These are phyloP conservation scores for Passer montanus DNA, from an alignment of 2,113 vertebrate species.

Conservation along the genomic window DNA sequence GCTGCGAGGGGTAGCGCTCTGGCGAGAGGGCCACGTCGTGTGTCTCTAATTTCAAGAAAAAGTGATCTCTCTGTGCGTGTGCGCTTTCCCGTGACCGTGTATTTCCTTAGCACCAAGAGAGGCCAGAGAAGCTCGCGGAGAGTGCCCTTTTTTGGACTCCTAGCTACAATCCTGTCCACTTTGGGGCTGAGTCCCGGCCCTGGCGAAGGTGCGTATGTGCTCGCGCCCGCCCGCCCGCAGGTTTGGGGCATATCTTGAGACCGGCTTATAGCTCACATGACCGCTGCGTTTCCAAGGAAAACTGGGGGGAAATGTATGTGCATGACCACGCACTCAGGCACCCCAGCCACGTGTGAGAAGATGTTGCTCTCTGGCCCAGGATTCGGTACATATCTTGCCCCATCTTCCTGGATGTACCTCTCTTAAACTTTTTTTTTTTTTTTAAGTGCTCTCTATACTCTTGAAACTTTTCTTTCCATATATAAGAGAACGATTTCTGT, in stretches of 20 bases:
- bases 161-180: not conserved
- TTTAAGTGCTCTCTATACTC: not conserved
- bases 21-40: not conserved
- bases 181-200: no score
- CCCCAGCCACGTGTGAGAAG: no score
- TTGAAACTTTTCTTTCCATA: not conserved
- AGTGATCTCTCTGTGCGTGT: not conserved
- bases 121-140: not conserved
- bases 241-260: not conserved
- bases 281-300: not conserved
- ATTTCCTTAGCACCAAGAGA: not conserved
- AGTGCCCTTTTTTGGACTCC: not conserved
- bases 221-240: not conserved
- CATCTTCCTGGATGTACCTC: not conserved
- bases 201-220: not conserved
- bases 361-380: not conserved
- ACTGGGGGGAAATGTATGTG: not conserved
- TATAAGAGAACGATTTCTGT: fast-evolving
- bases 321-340: fast-evolving
- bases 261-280: not conserved
- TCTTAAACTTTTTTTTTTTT: not conserved
- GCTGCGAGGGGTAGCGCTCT: not conserved
- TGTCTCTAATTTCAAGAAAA: not conserved
- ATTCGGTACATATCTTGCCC: fast-evolving
- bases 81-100: not conserved